Evolutionary conservation across 2,797 vertebrate genomes (phyloP).

Genomic region (Dromococcyx pavoninus): DNA sequence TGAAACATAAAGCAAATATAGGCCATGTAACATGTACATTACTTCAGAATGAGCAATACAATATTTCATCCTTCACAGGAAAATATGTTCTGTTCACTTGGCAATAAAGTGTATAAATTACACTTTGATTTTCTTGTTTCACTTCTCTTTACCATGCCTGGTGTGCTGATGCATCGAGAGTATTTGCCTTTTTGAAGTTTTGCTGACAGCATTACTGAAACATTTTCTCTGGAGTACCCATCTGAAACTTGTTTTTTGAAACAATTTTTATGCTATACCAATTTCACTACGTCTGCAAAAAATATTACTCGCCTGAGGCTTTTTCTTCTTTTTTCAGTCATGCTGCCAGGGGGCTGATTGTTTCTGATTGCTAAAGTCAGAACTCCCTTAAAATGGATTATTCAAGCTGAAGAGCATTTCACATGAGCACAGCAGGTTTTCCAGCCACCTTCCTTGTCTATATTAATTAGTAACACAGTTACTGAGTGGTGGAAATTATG

Average conservation of each 20-base stretch:
- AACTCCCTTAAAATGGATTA: conserved; percentile 26
- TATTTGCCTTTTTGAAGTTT: conserved; percentile 43
- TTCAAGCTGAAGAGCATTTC: conserved; percentile 22
- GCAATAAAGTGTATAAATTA: conserved; percentile 48
- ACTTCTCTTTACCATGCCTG: conserved; percentile 7
- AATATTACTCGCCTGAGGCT: conserved; percentile 11
- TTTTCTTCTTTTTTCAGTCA: conserved; percentile 41
- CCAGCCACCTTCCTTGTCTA: conserved; percentile 21
- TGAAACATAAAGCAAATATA: neutral
- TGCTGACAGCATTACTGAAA: conserved; percentile 17
- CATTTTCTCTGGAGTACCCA: conserved; percentile 41
- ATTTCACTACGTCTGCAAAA: conserved; percentile 40
- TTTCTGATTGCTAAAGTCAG: conserved; percentile 31
- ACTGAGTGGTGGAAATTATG: neutral
- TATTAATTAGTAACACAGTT: conserved; percentile 19
- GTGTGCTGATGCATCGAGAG: conserved; percentile 7
- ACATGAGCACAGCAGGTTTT: neutral
- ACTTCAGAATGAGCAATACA: neutral
- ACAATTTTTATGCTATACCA: neutral
- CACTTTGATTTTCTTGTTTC: conserved; percentile 52
- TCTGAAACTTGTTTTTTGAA: conserved; percentile 34
- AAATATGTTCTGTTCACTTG: neutral
- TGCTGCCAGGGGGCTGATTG: conserved; percentile 50
- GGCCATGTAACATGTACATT: neutral
- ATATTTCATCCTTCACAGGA: neutral